A percentile compares a stretch with the other conserved stretches of the same genome.
Evolutionary conservation across 2,797 vertebrate species (phyloP).

Genomic region (Atherinosoma microstoma): DNA sequence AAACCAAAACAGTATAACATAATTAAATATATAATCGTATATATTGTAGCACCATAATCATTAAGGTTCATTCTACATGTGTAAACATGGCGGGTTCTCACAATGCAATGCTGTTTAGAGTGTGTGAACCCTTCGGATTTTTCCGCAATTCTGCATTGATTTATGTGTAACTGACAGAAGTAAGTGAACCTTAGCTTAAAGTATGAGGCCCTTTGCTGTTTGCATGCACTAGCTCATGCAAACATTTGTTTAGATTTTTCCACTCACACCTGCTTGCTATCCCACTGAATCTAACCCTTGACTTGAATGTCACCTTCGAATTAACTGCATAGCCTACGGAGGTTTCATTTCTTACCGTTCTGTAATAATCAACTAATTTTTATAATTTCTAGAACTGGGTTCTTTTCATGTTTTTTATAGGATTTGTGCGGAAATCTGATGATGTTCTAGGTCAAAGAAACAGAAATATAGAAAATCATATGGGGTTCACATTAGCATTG

Average conservation of each 20-base stretch:
- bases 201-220: background rate
- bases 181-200: background rate
- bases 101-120: background rate
- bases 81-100: background rate
- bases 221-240: background rate
- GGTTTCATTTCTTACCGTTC: background rate
- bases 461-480: background rate
- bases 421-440: background rate
- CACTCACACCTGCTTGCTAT: background rate
- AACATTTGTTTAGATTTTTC: background rate
- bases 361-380: background rate
- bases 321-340: background rate
- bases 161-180: background rate
- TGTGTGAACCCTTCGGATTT: background rate
- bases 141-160: background rate
- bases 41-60: background rate
- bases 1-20: background rate
- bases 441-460: background rate
- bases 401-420: background rate
- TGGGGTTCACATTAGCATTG: background rate
- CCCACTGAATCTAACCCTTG: background rate
- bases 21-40: background rate
- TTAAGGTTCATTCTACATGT: background rate
- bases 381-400: too few relatives aligned
- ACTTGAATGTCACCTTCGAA: background rate